phyloP scores from a whole-genome alignment of 2,797 vertebrate species.

The Hirundo rustica region DNA sequence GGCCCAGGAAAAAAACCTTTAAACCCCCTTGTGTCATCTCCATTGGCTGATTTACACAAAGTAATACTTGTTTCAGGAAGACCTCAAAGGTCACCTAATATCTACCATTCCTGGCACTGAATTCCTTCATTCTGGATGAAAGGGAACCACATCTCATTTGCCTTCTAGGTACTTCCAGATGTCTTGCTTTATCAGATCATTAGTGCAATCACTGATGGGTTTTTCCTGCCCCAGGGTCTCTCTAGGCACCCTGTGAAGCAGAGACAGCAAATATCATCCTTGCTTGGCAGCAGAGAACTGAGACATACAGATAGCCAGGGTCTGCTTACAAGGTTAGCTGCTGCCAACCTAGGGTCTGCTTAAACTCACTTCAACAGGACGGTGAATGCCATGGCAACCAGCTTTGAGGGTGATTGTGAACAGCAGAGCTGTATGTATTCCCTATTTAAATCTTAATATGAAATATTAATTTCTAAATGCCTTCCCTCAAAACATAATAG shows the following conservation, averaged over 20 bases:
- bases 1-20: background rate
- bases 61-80: background rate
- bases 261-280: background rate
- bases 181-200: background rate
- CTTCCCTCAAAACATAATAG: constrained; percentile 59
- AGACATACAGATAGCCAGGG: rapidly evolving
- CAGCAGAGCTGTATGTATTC: background rate
- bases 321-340: background rate
- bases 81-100: background rate
- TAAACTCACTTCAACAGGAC: background rate
- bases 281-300: background rate
- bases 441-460: background rate
- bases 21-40: background rate
- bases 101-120: background rate
- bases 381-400: background rate
- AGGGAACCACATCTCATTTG: background rate
- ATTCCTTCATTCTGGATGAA: background rate
- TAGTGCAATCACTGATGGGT: background rate
- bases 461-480: constrained; percentile 70
- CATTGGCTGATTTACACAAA: background rate
- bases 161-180: background rate
- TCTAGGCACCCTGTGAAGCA: background rate
- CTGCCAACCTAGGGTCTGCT: background rate
- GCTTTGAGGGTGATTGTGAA: background rate
- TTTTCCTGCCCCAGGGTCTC: background rate